Conservation (phyloP, 2,113 vertebrate genomes). For the Anas platyrhynchos region DNA sequence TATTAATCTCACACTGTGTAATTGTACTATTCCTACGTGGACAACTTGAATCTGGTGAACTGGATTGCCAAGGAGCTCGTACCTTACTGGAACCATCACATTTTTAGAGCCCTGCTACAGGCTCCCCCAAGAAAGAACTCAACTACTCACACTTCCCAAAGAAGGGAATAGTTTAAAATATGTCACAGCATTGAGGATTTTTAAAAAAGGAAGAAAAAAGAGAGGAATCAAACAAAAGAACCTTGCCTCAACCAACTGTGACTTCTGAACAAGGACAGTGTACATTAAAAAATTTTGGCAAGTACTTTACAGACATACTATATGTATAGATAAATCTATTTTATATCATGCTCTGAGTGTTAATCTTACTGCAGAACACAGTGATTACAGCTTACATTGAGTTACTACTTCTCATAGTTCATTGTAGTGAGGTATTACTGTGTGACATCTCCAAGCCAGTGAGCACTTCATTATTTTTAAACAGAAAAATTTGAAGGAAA, state of each 20-base stretch:
- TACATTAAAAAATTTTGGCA: constrained; percentile 12
- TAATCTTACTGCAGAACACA: constrained; percentile 42
- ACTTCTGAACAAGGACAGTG: constrained; percentile 2
- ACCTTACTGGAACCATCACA: not conserved
- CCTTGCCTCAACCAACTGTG: not conserved
- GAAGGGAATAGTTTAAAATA: not conserved
- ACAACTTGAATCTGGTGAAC: not conserved
- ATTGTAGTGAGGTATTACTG: not conserved
- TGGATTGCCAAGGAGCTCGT: not conserved
- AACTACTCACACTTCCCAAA: not conserved
- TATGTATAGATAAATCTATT: constrained; percentile 61
- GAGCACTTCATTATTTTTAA: constrained; percentile 42
- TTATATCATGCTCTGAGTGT: constrained; percentile 8
- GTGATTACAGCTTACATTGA: constrained; percentile 37
- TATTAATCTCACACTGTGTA: not conserved
- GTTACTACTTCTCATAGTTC: constrained; percentile 58
- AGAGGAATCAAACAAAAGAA: not conserved
- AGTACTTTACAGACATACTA: constrained; percentile 30
- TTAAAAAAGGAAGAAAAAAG: not conserved
- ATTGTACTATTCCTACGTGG: rapidly evolving
- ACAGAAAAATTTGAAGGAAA: constrained; percentile 31
- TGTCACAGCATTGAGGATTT: not conserved
- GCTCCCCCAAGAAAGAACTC: not conserved
- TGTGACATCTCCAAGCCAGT: not conserved
- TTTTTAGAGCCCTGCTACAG: not conserved